Base-by-base conservation (phyloP, 2,888 invertebrate genomes). In the Epinotia nisella region DNA sequence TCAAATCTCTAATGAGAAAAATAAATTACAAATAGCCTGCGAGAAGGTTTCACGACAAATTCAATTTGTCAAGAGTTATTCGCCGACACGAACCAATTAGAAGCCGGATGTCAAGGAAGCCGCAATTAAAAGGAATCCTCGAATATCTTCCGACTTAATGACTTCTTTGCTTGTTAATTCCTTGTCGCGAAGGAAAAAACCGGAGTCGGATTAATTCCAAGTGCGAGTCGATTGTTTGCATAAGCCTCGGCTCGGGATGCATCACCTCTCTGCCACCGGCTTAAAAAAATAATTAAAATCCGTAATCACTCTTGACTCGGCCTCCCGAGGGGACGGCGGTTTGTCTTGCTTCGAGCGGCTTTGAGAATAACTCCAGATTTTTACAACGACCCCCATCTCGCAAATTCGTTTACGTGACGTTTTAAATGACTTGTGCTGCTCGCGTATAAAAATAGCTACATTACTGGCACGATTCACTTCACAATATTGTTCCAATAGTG, bases 221-320 rank as follows among this genome's bases (percentile, higher is more conserved):
- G 93, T 93, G 93, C 90, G 87, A 92, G 90, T 90, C 92, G 91
- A 93, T 93, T 93, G 93, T 93, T 93, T 93, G 93, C 93, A 92
- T 93, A 93, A 93, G 93, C 91, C 90, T 86, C 88, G 84, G 84
- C 83, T 82, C 84, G 91, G 92, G 92, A 91, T 92, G 87, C 93
- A 91, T 92, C 93, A 93, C 92, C 93, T 92, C 89, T 83, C 86
- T 85, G 91, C 92, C 91, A 92, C 92, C 88, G 93, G 93, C 93
- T 93, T 93, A 93, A 93, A 93, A 93, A 93, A 93, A 93, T 93
- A 93, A 93, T 93, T 93, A 93, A 93, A 93, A 93, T 92, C 92
- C 91, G 93, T 93, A 93, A 93, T 93, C 92, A 93, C 92, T 93
- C 92, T 91, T 92, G 93, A 93, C 90, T 93, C 89, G 87, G 81